phyloP scores from a whole-genome alignment of 2,888 invertebrate species.

The Habrosyne pyritoides region DNA sequence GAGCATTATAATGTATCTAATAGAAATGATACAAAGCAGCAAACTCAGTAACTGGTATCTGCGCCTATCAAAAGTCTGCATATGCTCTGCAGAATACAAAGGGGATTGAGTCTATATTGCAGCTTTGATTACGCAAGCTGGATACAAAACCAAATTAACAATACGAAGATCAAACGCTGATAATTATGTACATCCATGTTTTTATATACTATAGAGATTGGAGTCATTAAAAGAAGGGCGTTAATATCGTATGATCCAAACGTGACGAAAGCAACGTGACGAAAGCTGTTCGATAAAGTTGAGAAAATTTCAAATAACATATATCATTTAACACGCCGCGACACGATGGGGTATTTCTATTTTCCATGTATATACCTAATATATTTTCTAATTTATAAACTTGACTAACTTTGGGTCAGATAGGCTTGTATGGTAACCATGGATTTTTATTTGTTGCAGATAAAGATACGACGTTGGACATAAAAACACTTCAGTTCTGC shows the following conservation, averaged over 20 bases:
- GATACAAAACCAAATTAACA: not conserved
- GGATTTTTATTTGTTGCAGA: too few relatives aligned
- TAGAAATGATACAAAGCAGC: not conserved
- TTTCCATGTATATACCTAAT: too few relatives aligned
- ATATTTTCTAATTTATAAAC: too few relatives aligned
- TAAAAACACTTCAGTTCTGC: too few relatives aligned
- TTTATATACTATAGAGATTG: not conserved
- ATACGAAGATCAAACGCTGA: not conserved
- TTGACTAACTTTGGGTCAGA: too few relatives aligned
- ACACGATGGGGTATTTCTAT: not conserved
- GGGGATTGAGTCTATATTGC: not conserved
- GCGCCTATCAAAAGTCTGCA: not conserved
- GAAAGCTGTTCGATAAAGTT: not conserved
- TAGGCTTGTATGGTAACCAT: too few relatives aligned
- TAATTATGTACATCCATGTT: not conserved
- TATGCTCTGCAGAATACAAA: not conserved
- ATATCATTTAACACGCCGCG: not conserved
- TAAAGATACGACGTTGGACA: too few relatives aligned
- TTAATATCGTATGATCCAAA: not conserved
- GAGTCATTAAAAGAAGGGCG: not conserved
- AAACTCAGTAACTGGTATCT: not conserved
- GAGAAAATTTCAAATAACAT: not conserved
- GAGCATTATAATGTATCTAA: not conserved
- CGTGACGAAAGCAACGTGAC: not conserved
- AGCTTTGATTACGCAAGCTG: constrained; percentile 2